Percentiles rank a stretch among this genome's conserved stretches.
phyloP scores from a whole-genome alignment of 2,113 vertebrate species.

The Anser cygnoides region DNA sequence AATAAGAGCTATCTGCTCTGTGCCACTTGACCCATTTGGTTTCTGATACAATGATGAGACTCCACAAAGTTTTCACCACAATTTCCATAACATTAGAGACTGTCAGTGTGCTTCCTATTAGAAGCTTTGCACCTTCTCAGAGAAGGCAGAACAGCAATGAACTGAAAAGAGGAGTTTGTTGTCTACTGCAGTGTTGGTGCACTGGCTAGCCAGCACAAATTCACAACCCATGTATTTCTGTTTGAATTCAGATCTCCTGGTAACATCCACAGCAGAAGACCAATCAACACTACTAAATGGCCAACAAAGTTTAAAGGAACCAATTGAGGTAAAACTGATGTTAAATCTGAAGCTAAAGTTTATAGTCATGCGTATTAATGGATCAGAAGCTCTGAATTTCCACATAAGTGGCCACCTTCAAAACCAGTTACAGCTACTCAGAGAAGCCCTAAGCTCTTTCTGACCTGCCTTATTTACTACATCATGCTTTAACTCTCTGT shows the following conservation, averaged over 20 bases:
- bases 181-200: not conserved
- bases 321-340: not conserved
- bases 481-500: not conserved
- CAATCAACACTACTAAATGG: not conserved
- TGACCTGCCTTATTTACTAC: not conserved
- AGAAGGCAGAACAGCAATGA: not conserved
- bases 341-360: not conserved
- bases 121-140: not conserved
- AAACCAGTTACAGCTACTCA: not conserved
- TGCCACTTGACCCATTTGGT: not conserved
- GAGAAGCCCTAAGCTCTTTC: not conserved
- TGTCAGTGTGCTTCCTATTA: not conserved
- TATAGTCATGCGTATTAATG: not conserved
- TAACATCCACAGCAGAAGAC: not conserved
- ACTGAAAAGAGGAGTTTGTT: not conserved
- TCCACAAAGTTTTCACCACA: not conserved
- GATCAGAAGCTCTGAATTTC: not conserved
- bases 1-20: accelerated
- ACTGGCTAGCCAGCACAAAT: not conserved
- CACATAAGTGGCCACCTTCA: not conserved
- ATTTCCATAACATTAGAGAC: not conserved
- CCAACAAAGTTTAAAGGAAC: not conserved
- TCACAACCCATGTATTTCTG: not conserved
- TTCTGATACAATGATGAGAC: not conserved
- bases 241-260: not conserved